Conservation (phyloP, 2,797 vertebrate genomes). For the Coregonus suidteri region DNA sequence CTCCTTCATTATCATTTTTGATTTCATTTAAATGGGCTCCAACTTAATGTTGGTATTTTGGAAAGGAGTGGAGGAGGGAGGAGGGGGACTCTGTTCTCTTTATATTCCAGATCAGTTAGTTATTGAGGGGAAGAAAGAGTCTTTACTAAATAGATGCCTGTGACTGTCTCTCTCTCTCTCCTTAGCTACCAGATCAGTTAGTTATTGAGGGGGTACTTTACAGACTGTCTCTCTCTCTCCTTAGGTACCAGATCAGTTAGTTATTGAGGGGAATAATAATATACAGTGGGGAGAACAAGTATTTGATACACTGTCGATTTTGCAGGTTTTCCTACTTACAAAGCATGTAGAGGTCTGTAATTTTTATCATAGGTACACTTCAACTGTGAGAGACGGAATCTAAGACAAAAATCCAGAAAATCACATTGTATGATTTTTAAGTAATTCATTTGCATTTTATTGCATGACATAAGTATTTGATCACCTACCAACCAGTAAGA, state of each 20-base stretch:
- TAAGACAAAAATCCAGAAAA: too few relatives aligned
- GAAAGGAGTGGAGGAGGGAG: not conserved
- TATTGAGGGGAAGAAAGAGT: constrained; percentile 25
- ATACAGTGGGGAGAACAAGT: too few relatives aligned
- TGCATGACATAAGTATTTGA: too few relatives aligned
- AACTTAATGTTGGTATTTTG: constrained; percentile 51
- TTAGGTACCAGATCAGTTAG: not conserved
- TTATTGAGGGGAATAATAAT: constrained; percentile 6
- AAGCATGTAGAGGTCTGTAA: too few relatives aligned
- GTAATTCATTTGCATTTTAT: too few relatives aligned
- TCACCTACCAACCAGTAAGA: too few relatives aligned
- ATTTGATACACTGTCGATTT: too few relatives aligned
- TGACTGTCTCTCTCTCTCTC: not conserved
- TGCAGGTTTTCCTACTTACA: too few relatives aligned
- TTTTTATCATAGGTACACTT: too few relatives aligned
- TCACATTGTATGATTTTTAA: too few relatives aligned
- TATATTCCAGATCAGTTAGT: constrained; percentile 9
- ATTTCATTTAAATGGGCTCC: constrained; percentile 43
- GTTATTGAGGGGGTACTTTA: constrained; percentile 18
- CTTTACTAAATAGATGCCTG: not conserved
- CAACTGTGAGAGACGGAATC: too few relatives aligned
- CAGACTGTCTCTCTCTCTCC: not conserved
- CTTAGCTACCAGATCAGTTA: not conserved
- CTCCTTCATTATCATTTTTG: constrained; percentile 49
- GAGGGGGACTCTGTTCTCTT: not conserved